Conservation (phyloP, 2,888 invertebrate genomes). For the Leptogaster cylindrica region DNA sequence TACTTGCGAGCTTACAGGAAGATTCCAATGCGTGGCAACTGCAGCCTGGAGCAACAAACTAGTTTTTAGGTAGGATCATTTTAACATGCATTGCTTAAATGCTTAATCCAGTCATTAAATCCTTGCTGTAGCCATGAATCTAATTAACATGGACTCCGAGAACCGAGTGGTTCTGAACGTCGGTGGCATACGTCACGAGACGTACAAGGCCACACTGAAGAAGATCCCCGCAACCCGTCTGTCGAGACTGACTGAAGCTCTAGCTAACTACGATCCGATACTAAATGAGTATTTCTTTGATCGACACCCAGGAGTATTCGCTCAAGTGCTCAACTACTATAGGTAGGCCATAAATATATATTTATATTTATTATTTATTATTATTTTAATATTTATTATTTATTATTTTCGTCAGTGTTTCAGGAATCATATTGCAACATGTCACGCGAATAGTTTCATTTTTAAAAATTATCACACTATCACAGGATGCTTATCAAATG, state of each 20-base stretch:
- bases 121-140: conserved; percentile 72
- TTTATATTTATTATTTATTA: no score
- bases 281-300: conserved; percentile 99
- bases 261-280: conserved; percentile 99
- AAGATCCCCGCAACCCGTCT: conserved; percentile 96
- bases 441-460: no score
- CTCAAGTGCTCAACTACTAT: conserved; percentile 97
- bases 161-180: conserved; percentile 99
- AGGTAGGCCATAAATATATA: no score
- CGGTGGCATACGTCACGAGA: conserved; percentile 97
- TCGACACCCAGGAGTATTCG: conserved; percentile 94
- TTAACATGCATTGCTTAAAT: background rate
- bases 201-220: conserved; percentile 93
- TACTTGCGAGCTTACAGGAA: conserved; percentile 47
- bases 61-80: conserved; percentile 41
- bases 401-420: no score
- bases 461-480: no score
- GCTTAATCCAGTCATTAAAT: background rate
- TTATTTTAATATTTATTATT: no score
- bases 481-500: no score
- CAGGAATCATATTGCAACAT: no score
- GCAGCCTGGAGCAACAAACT: conserved; percentile 42
- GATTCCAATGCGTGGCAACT: conserved; percentile 45
- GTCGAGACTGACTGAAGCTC: conserved; percentile 92
- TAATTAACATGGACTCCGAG: conserved; percentile 94